Percentiles rank a stretch among this genome's conserved stretches.
phyloP scores from a whole-genome alignment of 1,140 invertebrate species.

The Galleria mellonella region DNA sequence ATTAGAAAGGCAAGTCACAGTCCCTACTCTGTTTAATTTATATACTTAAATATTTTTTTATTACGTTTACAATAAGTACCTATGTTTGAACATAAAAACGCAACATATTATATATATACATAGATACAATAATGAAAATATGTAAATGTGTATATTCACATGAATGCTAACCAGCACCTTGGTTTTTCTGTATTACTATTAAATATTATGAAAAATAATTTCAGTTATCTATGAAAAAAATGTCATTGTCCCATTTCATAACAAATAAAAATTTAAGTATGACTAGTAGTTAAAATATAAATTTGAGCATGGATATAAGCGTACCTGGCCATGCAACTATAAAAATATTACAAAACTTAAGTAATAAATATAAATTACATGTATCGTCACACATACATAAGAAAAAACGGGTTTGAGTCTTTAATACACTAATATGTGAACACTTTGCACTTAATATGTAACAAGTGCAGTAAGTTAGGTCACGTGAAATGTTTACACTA shows the following conservation, averaged over 20 bases:
- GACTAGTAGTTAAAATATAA: slow-evolving; percentile 68
- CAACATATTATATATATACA: slow-evolving; percentile 10
- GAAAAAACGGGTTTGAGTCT: slow-evolving; percentile 16
- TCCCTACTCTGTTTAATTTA: slow-evolving; percentile 34
- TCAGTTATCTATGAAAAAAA: slow-evolving; percentile 31
- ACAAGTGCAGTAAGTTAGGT: slow-evolving; percentile 1
- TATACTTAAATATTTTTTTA: slow-evolving; percentile 9
- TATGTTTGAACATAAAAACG: neutral
- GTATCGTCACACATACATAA: slow-evolving; percentile 44
- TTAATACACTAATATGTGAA: slow-evolving; percentile 9
- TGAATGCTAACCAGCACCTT: slow-evolving; percentile 2
- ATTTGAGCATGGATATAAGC: slow-evolving; percentile 72
- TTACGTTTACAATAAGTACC: neutral
- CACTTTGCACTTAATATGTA: slow-evolving; percentile 5
- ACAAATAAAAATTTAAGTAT: slow-evolving; percentile 66
- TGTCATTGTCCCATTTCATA: slow-evolving; percentile 35
- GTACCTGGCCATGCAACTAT: slow-evolving; percentile 67
- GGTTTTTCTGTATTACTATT: neutral
- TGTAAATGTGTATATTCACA: slow-evolving; percentile 3
- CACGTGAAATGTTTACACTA: neutral
- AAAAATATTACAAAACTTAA: slow-evolving; percentile 69
- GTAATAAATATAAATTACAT: slow-evolving; percentile 65
- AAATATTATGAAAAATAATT: no score
- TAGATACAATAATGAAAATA: slow-evolving; percentile 16
- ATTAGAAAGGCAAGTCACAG: slow-evolving; percentile 56